A percentile compares a stretch with the other conserved stretches of the same genome.
Conservation (phyloP, 2,113 vertebrate genomes). For the Lanius collurio region DNA sequence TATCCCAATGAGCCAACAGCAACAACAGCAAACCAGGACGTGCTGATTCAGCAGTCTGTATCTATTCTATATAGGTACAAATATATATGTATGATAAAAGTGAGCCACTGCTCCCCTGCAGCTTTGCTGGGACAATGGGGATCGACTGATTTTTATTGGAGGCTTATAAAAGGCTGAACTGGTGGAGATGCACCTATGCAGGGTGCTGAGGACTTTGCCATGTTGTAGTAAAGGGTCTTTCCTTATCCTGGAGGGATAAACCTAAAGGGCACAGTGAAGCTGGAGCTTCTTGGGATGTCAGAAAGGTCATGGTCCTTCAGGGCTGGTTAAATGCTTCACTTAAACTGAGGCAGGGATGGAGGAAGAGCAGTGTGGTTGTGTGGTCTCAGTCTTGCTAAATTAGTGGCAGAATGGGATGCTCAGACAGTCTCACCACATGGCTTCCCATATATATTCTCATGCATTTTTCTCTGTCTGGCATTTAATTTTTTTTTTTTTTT, state of each 20-base stretch:
- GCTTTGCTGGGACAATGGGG: background rate
- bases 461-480: background rate
- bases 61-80: fast-evolving
- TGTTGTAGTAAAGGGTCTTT: background rate
- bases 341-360: background rate
- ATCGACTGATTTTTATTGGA: background rate
- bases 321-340: background rate
- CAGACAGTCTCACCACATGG: background rate
- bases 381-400: background rate
- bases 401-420: background rate
- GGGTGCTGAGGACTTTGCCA: background rate
- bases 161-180: background rate
- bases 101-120: background rate
- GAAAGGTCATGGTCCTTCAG: background rate
- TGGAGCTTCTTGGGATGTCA: background rate
- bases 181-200: background rate
- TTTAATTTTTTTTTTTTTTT: background rate
- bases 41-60: background rate
- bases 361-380: background rate
- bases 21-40: background rate
- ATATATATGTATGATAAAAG: background rate
- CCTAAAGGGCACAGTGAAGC: background rate
- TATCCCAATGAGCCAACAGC: background rate
- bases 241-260: background rate
- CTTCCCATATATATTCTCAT: background rate